Evolutionary conservation across 2,888 invertebrate genomes (phyloP).

Genomic region (Plebejus argus): DNA sequence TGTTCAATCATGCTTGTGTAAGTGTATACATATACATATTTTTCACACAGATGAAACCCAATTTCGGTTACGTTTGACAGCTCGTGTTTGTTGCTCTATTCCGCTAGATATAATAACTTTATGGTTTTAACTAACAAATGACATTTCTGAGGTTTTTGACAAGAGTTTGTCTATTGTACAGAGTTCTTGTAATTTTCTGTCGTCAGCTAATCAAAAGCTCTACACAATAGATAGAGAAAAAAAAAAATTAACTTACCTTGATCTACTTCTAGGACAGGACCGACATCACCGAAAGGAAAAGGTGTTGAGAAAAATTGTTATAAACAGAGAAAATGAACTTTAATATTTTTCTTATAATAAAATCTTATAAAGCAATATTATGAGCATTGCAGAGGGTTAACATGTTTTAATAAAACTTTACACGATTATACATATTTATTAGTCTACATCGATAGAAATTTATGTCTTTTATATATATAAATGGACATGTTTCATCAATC

Average conservation of each 20-base stretch:
- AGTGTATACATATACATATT: no score
- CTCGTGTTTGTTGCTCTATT: no score
- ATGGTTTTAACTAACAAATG: no score
- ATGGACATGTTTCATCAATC: slow-evolving; percentile 74
- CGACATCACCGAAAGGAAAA: neutral
- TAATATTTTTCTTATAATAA: slow-evolving; percentile 28
- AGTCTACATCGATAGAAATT: slow-evolving; percentile 65
- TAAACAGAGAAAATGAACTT: slow-evolving; percentile 36
- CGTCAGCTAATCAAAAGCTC: no score
- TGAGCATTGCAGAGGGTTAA: slow-evolving; percentile 30
- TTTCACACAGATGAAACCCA: no score
- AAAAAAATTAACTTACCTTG: neutral
- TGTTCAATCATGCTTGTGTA: no score
- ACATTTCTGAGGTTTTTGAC: no score
- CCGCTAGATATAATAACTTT: no score
- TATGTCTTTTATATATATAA: slow-evolving; percentile 60
- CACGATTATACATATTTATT: slow-evolving; percentile 70
- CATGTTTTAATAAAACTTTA: slow-evolving; percentile 71
- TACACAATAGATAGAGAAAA: no score
- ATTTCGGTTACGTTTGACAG: no score
- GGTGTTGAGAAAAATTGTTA: slow-evolving; percentile 11
- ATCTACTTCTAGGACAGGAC: neutral
- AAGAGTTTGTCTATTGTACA: no score
- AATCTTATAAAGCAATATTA: slow-evolving; percentile 27
- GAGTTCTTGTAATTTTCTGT: no score